Conservation (phyloP, 2,888 invertebrate genomes). For the Phoronis australis region DNA sequence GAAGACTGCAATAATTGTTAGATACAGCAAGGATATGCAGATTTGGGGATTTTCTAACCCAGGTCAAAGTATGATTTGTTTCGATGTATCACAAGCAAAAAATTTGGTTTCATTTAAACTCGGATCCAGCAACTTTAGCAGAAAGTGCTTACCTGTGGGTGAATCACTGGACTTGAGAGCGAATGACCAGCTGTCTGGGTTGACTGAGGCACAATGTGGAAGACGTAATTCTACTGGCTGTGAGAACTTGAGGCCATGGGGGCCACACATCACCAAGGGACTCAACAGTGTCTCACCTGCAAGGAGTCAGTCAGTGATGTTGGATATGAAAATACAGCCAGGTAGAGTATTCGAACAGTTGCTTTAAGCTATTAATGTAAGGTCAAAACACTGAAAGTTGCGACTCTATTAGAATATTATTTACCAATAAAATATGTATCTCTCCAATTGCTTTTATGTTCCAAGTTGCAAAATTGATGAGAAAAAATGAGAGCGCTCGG, state of each 20-base stretch:
- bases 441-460: no score
- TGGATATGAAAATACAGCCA: not conserved
- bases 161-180: conserved; percentile 53
- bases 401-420: no score
- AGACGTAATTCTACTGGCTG: conserved; percentile 85
- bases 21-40: no score
- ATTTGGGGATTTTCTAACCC: no score
- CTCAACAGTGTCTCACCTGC: conserved; percentile 90
- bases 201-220: conserved; percentile 63
- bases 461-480: no score
- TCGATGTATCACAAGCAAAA: not conserved
- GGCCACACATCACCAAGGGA: conserved; percentile 94
- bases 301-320: conserved; percentile 18
- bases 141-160: conserved; percentile 28
- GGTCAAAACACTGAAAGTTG: no score
- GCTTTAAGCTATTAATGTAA: no score
- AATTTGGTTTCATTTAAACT: not conserved
- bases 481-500: no score
- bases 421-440: no score
- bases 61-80: no score
- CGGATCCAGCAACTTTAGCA: not conserved
- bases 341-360: no score
- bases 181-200: conserved; percentile 57
- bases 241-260: conserved; percentile 81
- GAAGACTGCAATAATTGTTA: no score